phyloP scores from a whole-genome alignment of 2,797 vertebrate genomes.

The Alca torda region DNA sequence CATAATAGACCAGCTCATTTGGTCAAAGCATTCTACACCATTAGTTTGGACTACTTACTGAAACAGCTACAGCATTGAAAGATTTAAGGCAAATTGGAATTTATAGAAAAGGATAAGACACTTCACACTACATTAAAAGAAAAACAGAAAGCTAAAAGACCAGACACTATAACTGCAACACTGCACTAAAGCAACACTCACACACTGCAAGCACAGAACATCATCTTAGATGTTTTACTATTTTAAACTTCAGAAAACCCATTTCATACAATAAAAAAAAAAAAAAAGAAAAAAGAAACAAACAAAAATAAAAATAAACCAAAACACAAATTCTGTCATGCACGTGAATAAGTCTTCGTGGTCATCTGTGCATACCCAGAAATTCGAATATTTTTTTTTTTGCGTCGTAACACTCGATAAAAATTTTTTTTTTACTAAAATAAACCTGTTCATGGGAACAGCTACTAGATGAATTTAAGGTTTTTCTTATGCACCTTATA shows the following conservation, averaged over 20 bases:
- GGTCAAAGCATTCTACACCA: constrained; percentile 84
- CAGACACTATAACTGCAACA: constrained; percentile 84
- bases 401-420: constrained; percentile 88
- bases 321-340: constrained; percentile 89
- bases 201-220: constrained; percentile 97
- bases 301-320: constrained; percentile 81
- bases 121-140: constrained; percentile 86
- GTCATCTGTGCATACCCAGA: constrained; percentile 84
- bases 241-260: constrained; percentile 80
- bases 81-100: constrained; percentile 95
- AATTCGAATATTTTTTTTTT: constrained; percentile 83
- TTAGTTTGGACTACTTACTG: constrained; percentile 86
- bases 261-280: constrained; percentile 79
- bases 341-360: constrained; percentile 86
- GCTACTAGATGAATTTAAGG: constrained; percentile 91
- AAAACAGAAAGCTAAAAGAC: constrained; percentile 86
- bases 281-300: constrained; percentile 63
- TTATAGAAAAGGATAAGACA: constrained; percentile 87
- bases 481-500: constrained; percentile 89
- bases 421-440: constrained; percentile 97
- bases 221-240: constrained; percentile 82
- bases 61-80: constrained; percentile 91
- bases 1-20: constrained; percentile 85
- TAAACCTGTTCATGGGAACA: constrained; percentile 92
- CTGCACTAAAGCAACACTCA: constrained; percentile 91